Evolutionary conservation across 2,888 invertebrate species (phyloP).

Genomic region (Drosophila borborema): DNA sequence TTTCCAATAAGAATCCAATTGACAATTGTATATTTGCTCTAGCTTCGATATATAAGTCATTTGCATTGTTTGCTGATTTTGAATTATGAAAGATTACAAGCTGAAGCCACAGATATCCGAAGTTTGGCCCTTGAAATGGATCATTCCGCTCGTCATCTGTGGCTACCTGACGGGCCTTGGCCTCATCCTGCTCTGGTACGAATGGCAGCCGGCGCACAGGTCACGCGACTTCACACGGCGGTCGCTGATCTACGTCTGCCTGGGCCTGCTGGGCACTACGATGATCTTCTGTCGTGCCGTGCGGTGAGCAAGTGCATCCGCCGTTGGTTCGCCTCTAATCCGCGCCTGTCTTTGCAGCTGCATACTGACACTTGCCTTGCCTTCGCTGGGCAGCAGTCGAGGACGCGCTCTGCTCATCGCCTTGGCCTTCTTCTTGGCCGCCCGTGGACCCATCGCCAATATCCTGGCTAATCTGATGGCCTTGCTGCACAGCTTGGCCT

Average conservation of each 20-base stretch:
- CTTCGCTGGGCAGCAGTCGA: slow-evolving; percentile 91
- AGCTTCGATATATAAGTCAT: slow-evolving; percentile 1
- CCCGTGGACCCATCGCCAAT: slow-evolving; percentile 92
- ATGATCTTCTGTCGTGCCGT: slow-evolving; percentile 67
- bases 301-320: slow-evolving; percentile 57
- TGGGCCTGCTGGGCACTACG: slow-evolving; percentile 43
- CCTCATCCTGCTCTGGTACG: slow-evolving; percentile 63
- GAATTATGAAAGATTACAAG: slow-evolving; percentile 23
- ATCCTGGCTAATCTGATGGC: slow-evolving; percentile 90
- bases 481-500: slow-evolving; percentile 90
- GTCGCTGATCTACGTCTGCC: slow-evolving; percentile 39
- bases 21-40: too few relatives aligned
- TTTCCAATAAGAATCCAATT: neutral
- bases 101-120: neutral
- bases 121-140: slow-evolving; percentile 45
- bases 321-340: fast-evolving
- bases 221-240: slow-evolving; percentile 21
- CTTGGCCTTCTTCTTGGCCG: slow-evolving; percentile 90
- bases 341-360: slow-evolving; percentile 85
- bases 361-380: slow-evolving; percentile 89
- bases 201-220: slow-evolving; percentile 37
- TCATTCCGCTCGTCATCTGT: slow-evolving; percentile 33
- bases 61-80: neutral
- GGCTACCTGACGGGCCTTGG: slow-evolving; percentile 73
- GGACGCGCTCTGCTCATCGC: slow-evolving; percentile 92